A percentile compares a stretch with the other conserved stretches of the same genome.
phyloP scores from a whole-genome alignment of 2,113 vertebrate species.

The Pomatostomus ruficeps region DNA sequence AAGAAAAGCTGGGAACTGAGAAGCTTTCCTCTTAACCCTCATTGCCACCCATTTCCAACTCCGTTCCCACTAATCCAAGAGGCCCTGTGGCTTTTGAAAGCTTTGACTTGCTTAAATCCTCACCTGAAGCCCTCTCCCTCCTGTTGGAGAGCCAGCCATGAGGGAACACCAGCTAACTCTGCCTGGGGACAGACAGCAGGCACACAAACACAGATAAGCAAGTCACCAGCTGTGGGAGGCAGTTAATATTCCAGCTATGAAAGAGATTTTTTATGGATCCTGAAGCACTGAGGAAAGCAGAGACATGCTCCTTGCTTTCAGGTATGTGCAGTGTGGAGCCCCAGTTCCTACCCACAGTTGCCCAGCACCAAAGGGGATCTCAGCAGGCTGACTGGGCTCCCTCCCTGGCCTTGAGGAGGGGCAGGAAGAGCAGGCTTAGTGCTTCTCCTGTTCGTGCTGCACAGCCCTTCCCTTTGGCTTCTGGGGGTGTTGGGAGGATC shows the following conservation, averaged over 20 bases:
- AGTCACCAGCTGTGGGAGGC: background rate
- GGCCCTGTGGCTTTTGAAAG: background rate
- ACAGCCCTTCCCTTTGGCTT: background rate
- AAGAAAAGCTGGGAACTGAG: background rate
- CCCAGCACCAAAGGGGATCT: too few species aligned
- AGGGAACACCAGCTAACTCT: background rate
- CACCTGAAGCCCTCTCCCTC: background rate
- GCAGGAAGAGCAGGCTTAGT: background rate
- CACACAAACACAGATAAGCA: background rate
- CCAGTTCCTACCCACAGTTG: background rate
- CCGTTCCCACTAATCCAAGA: background rate
- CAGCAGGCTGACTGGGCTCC: background rate
- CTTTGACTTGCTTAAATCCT: background rate
- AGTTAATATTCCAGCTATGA: background rate
- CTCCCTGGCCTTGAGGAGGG: background rate
- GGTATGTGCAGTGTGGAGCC: rapidly evolving
- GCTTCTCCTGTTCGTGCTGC: background rate
- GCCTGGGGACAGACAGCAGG: background rate
- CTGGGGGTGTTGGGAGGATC: background rate
- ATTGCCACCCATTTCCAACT: background rate
- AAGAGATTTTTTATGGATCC: background rate
- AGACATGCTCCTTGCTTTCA: background rate
- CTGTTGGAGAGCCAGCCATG: rapidly evolving
- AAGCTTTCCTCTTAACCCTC: background rate
- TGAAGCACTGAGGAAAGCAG: background rate